A percentile compares a stretch with the other conserved stretches of the same genome.
Evolutionary conservation across 2,888 invertebrate genomes (phyloP).

Genomic region (Xiphydria camelus): DNA sequence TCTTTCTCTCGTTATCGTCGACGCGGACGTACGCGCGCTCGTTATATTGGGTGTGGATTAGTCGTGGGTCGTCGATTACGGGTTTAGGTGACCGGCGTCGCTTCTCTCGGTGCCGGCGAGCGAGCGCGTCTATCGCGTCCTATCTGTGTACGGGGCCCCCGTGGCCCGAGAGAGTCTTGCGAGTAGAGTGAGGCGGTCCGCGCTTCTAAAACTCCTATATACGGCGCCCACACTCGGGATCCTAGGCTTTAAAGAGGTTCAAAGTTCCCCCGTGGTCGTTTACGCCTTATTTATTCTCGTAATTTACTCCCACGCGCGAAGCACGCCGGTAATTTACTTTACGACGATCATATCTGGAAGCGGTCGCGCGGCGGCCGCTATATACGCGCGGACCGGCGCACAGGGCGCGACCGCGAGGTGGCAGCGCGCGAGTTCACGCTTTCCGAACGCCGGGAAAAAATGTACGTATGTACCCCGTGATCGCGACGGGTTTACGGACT

Average conservation of each 20-base stretch:
- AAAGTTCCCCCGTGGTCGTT: conserved; percentile 42
- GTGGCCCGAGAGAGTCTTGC: background rate
- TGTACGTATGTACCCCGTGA: no score
- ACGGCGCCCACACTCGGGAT: conserved; percentile 42
- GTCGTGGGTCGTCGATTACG: conserved; percentile 34
- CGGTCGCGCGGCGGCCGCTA: no score
- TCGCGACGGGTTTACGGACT: no score
- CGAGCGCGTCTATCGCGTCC: no score
- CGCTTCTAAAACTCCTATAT: conserved; percentile 15
- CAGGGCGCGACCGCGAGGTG: no score
- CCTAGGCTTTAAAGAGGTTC: conserved; percentile 43
- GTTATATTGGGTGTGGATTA: conserved; percentile 37
- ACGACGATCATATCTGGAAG: conserved; percentile 48
- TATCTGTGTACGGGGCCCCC: background rate
- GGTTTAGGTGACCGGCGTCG: conserved; percentile 21
- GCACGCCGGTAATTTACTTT: conserved; percentile 43
- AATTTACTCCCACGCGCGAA: conserved; percentile 48
- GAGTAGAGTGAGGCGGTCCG: background rate
- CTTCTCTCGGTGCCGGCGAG: conserved; percentile 5
- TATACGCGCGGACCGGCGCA: no score
- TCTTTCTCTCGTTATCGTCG: no score
- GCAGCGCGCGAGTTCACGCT: no score
- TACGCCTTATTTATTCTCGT: conserved; percentile 50
- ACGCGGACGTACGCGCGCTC: conserved; percentile 12
- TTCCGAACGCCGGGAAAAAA: no score